Conservation (phyloP, 2,113 vertebrate species). For the rabbit (Oryctolagus cuniculus) region DNA sequence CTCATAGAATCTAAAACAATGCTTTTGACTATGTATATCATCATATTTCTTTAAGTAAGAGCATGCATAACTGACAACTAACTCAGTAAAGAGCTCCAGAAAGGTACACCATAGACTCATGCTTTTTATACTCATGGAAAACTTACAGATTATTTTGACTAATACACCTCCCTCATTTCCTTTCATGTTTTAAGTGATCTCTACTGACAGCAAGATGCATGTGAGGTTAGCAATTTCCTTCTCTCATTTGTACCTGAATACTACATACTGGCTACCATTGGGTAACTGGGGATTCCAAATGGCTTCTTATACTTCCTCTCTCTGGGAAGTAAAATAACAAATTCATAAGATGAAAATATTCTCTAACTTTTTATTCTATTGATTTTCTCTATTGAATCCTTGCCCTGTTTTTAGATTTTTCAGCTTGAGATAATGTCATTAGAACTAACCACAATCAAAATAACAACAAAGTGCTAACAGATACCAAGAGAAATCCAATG, state of each 20-base stretch:
- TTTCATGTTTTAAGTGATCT: slow-evolving; percentile 6
- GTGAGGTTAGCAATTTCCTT: background rate
- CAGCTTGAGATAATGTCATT: slow-evolving; percentile 49
- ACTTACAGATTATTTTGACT: background rate
- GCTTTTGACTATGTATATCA: background rate
- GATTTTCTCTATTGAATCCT: slow-evolving; percentile 40
- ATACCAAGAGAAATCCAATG: background rate
- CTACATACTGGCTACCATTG: background rate
- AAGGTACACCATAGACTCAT: background rate
- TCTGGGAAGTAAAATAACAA: slow-evolving; percentile 27
- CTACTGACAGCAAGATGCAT: background rate
- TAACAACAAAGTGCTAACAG: slow-evolving; percentile 17
- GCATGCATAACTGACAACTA: background rate
- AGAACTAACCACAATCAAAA: background rate
- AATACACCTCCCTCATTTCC: background rate
- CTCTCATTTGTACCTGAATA: slow-evolving; percentile 38
- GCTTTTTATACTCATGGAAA: slow-evolving; percentile 4
- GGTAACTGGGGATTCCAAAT: slow-evolving; percentile 24
- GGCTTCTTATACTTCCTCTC: slow-evolving; percentile 35
- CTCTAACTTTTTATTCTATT: slow-evolving; percentile 42
- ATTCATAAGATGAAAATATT: slow-evolving; percentile 43
- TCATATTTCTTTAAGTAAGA: background rate
- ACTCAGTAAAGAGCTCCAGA: slow-evolving; percentile 16
- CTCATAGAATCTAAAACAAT: background rate
- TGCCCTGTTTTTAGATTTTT: slow-evolving; percentile 59